Evolutionary conservation across 1,140 invertebrate species (phyloP).

Genomic region (Centruroides sculpturatus): DNA sequence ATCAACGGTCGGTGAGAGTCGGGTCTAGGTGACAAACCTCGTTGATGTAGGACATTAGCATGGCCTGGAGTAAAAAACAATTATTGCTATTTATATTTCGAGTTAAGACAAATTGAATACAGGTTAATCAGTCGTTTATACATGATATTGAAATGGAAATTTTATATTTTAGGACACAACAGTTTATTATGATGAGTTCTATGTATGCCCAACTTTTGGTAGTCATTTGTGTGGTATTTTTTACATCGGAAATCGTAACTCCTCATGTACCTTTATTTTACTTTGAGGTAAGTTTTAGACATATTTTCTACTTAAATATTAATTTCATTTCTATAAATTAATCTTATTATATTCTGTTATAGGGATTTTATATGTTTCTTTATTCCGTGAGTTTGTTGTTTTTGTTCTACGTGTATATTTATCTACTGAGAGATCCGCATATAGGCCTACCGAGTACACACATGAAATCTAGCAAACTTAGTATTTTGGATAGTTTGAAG

Average conservation of each 20-base stretch:
- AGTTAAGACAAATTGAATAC: no score
- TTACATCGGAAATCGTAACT: constrained; percentile 82
- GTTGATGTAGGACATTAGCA: no score
- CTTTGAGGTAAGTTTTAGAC: constrained; percentile 47
- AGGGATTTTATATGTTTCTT: constrained; percentile 94
- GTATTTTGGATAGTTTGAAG: constrained; percentile 6
- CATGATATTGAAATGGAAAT: not conserved
- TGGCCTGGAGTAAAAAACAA: no score
- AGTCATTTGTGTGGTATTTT: constrained; percentile 78
- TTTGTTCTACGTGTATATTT: constrained; percentile 90
- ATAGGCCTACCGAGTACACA: constrained; percentile 25
- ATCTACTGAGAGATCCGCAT: constrained; percentile 76
- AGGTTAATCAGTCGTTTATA: not conserved
- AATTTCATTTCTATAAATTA: no score
- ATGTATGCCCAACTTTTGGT: constrained; percentile 83
- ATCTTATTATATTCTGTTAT: not conserved
- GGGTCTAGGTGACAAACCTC: no score
- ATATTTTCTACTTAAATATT: not conserved
- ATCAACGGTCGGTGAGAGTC: no score
- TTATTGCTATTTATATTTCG: no score
- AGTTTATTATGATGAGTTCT: constrained; percentile 80
- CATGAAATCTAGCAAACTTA: constrained; percentile 1
- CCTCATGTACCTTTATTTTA: constrained; percentile 75
- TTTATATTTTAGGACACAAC: constrained; percentile 55
- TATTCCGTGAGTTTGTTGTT: constrained; percentile 90